Conservation (phyloP, 2,797 vertebrate genomes). For the Anomalospiza imberbis region DNA sequence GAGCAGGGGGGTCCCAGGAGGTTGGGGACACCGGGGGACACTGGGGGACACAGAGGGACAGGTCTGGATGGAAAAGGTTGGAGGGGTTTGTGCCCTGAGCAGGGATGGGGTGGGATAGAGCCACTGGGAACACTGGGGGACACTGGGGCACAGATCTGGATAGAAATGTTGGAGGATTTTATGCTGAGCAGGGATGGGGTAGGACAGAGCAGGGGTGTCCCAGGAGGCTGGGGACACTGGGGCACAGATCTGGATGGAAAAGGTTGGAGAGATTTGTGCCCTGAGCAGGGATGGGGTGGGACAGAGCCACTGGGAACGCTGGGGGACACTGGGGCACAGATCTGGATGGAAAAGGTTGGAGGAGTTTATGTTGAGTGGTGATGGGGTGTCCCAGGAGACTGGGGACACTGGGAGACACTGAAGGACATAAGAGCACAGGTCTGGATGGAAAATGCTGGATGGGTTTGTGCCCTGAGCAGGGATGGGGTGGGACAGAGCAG, state of each 20-base stretch:
- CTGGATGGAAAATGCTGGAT: no score
- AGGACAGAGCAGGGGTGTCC: no score
- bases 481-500: background rate
- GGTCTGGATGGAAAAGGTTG: background rate
- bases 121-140: background rate
- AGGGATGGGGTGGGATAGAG: background rate
- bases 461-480: no score
- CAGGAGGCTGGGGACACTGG: no score
- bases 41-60: background rate
- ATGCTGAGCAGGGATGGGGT: accelerated
- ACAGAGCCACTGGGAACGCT: background rate
- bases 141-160: accelerated
- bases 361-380: no score
- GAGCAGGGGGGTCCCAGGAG: no score
- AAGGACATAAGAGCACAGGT: no score
- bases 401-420: no score
- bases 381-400: no score
- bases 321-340: no score
- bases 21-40: background rate
- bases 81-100: background rate
- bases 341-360: background rate
- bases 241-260: accelerated
- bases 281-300: accelerated
- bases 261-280: accelerated
- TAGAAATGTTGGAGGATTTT: background rate